Evolutionary conservation across 2,113 vertebrate genomes (phyloP).

Genomic region (Lota lota): DNA sequence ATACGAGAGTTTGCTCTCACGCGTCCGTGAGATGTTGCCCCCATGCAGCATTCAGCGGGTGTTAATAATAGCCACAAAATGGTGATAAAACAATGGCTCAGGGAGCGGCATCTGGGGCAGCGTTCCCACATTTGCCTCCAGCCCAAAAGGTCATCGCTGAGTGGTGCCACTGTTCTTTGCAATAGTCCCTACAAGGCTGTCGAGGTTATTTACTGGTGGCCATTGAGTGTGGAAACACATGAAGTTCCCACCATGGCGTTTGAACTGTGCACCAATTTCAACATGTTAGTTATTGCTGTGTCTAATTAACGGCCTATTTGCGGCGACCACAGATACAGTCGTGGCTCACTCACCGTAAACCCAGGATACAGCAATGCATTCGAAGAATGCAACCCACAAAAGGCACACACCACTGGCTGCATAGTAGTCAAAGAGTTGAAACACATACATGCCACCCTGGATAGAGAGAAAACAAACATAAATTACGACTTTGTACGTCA

Average conservation of each 20-base stretch:
- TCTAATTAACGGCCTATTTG: conserved; percentile 18
- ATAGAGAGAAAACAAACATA: conserved; percentile 8
- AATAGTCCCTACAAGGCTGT: conserved; percentile 15
- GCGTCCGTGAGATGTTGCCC: background rate
- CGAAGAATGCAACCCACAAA: conserved; percentile 99
- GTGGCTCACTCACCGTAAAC: conserved; percentile 89
- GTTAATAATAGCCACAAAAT: background rate
- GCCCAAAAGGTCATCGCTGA: conserved; percentile 18
- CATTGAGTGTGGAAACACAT: conserved; percentile 33
- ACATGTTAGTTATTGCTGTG: conserved; percentile 33
- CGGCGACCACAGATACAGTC: background rate
- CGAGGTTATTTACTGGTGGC: conserved; percentile 40
- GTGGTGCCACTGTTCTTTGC: conserved; percentile 1
- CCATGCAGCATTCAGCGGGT: background rate
- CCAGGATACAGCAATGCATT: conserved; percentile 99
- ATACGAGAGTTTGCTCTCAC: background rate
- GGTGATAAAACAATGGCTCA: conserved; percentile 6
- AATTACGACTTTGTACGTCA: background rate
- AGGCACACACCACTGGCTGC: conserved; percentile 99
- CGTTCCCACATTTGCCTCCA: background rate
- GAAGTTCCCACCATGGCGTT: conserved; percentile 40
- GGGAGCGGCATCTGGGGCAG: conserved; percentile 14
- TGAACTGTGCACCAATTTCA: conserved; percentile 16
- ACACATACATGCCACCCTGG: conserved; percentile 99
- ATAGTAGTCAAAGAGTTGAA: conserved; percentile 99